phyloP scores from a whole-genome alignment of 2,888 invertebrate species.

The Scaptomyza parva region DNA sequence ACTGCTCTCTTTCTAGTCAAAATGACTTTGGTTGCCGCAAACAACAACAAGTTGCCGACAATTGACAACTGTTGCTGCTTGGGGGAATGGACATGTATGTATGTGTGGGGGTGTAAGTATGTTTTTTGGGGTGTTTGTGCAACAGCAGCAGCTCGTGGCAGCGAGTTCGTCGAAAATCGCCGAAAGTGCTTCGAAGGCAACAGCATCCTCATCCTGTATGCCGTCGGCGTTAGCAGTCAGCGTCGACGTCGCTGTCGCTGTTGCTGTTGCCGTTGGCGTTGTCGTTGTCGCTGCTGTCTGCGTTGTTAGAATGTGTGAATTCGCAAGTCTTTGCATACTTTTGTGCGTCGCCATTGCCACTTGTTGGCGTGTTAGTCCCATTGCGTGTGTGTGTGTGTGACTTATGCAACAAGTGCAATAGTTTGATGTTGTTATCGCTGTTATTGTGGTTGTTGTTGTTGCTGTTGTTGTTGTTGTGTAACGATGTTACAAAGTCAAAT shows the following conservation, averaged over 20 bases:
- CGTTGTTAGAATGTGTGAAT: conserved; percentile 75
- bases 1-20: neutral
- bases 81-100: conserved; percentile 5
- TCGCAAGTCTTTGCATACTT: conserved; percentile 77
- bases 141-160: conserved; percentile 28
- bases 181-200: conserved; percentile 68
- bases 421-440: conserved; percentile 39
- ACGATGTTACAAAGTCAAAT: conserved; percentile 77
- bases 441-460: conserved; percentile 34
- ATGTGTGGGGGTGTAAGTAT: neutral
- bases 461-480: conserved; percentile 60
- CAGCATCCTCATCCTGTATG: conserved; percentile 47
- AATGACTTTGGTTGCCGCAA: conserved; percentile 36
- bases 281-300: conserved; percentile 19
- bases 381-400: conserved; percentile 41
- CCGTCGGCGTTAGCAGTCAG: conserved; percentile 24
- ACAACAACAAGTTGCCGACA: conserved; percentile 69
- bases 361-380: conserved; percentile 58
- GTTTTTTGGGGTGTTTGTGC: conserved; percentile 9
- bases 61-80: conserved; percentile 70
- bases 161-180: conserved; percentile 69
- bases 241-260: conserved; percentile 38
- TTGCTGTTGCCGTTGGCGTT: conserved; percentile 19
- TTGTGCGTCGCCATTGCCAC: conserved; percentile 72
- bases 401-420: conserved; percentile 77